These are phyloP conservation scores for Branchellion lobata DNA, from an alignment of 2,888 invertebrate genomes.

Conservation along the genomic window DNA sequence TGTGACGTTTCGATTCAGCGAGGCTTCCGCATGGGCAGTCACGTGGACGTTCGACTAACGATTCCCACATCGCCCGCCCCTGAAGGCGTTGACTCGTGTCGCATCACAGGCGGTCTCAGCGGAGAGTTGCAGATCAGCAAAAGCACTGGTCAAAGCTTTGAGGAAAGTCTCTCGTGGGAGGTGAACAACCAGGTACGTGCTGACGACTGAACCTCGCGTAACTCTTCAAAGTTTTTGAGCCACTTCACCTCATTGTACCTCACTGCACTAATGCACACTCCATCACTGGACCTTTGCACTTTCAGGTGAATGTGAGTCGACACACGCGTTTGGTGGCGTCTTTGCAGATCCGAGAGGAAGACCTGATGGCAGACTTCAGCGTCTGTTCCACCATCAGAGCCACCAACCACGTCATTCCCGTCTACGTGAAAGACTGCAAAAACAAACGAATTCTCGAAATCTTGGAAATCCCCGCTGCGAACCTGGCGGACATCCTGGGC, in stretches of 20 bases:
- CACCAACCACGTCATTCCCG: slow-evolving; percentile 40
- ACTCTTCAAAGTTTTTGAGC: not conserved
- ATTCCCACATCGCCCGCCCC: slow-evolving; percentile 35
- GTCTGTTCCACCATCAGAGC: slow-evolving; percentile 33
- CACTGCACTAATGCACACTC: not conserved
- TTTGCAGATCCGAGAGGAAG: slow-evolving; percentile 46
- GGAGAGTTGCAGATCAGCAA: slow-evolving; percentile 46
- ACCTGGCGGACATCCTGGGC: slow-evolving; percentile 40
- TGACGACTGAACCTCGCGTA: not conserved
- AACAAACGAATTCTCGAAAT: slow-evolving; percentile 38
- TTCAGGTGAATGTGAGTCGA: slow-evolving; percentile 30
- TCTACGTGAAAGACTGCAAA: slow-evolving; percentile 44
- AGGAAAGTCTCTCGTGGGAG: slow-evolving; percentile 46
- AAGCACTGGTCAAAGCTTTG: slow-evolving; percentile 44
- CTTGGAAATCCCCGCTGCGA: slow-evolving; percentile 38
- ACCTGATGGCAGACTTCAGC: slow-evolving; percentile 45
- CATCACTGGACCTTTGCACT: no score
- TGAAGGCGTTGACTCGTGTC: slow-evolving; percentile 32
- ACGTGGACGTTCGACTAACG: slow-evolving; percentile 40
- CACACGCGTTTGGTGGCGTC: slow-evolving; percentile 41
- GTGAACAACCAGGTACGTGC: slow-evolving; percentile 43
- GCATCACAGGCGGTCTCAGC: slow-evolving; percentile 47
- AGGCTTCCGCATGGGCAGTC: slow-evolving; percentile 39
- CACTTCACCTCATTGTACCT: no score
- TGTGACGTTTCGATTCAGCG: slow-evolving; percentile 44